Evolutionary conservation across 1,140 invertebrate species (phyloP).

Genomic region (Diorhabda carinulata): DNA sequence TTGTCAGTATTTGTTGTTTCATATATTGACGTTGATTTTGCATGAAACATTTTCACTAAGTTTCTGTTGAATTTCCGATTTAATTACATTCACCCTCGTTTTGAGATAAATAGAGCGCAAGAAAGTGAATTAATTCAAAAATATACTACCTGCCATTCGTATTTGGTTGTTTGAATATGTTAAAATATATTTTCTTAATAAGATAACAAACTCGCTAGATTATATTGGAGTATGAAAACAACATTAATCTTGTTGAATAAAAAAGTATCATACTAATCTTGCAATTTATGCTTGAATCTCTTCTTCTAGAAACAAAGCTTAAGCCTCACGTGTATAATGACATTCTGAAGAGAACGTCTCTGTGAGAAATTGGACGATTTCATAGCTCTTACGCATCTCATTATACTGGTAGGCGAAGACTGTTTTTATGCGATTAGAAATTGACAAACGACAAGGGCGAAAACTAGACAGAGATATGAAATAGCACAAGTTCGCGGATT

Average conservation of each 20-base stretch:
- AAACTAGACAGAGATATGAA: background rate
- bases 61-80: no score
- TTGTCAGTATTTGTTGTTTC: no score
- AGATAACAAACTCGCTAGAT: no score
- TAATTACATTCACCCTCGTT: no score
- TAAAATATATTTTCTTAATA: no score
- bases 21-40: no score
- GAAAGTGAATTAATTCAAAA: no score
- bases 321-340: constrained; percentile 13
- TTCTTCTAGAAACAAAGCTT: constrained; percentile 4
- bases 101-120: no score
- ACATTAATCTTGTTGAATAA: constrained; percentile 1
- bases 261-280: constrained; percentile 12
- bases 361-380: constrained; percentile 17
- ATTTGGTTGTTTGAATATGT: no score
- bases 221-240: no score
- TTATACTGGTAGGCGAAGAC: constrained; percentile 8
- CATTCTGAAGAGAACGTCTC: constrained; percentile 4
- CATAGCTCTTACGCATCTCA: constrained; percentile 16
- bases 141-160: no score
- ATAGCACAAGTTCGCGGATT: background rate
- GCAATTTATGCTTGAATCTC: constrained; percentile 16
- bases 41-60: no score
- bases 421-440: constrained; percentile 17
- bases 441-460: constrained; percentile 14